A percentile compares a stretch with the other conserved stretches of the same genome.
Evolutionary conservation across 2,113 vertebrate genomes (phyloP).

Genomic region (Boulengeromyrus knoepffleri): DNA sequence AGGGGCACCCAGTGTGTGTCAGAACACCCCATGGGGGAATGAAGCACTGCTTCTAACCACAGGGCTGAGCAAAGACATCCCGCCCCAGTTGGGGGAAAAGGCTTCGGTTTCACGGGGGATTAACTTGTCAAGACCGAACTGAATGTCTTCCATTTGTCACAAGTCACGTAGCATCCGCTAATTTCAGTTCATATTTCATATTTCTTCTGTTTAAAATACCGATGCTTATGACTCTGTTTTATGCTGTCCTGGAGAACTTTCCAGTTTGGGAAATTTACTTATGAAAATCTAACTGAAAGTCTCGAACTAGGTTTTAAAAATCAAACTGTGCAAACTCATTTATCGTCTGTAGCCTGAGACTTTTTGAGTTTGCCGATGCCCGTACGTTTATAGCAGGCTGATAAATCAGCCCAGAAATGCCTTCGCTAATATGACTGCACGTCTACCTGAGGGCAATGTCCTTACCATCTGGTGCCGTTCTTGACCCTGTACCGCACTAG

Average conservation of each 20-base stretch:
- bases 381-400: not conserved
- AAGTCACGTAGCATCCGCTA: not conserved
- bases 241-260: not conserved
- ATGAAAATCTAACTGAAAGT: not conserved
- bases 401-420: slow-evolving; percentile 24
- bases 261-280: not conserved
- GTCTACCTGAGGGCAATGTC: slow-evolving; percentile 1
- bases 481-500: not conserved
- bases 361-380: not conserved
- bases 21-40: slow-evolving; percentile 29
- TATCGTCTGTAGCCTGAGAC: not conserved
- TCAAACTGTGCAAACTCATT: slow-evolving; percentile 5
- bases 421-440: slow-evolving; percentile 13
- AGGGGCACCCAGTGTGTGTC: slow-evolving; percentile 43
- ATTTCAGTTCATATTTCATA: not conserved
- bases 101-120: slow-evolving; percentile 37
- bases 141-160: slow-evolving; percentile 31
- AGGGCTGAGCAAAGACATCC: slow-evolving; percentile 45
- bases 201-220: not conserved
- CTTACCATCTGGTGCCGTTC: slow-evolving; percentile 10
- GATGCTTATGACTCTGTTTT: not conserved
- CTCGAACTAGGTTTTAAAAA: not conserved
- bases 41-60: slow-evolving; percentile 25
- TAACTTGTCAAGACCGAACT: slow-evolving; percentile 44
- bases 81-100: slow-evolving; percentile 32